phyloP scores from a whole-genome alignment of 2,888 invertebrate genomes.

The Melangyna quadrimaculata region DNA sequence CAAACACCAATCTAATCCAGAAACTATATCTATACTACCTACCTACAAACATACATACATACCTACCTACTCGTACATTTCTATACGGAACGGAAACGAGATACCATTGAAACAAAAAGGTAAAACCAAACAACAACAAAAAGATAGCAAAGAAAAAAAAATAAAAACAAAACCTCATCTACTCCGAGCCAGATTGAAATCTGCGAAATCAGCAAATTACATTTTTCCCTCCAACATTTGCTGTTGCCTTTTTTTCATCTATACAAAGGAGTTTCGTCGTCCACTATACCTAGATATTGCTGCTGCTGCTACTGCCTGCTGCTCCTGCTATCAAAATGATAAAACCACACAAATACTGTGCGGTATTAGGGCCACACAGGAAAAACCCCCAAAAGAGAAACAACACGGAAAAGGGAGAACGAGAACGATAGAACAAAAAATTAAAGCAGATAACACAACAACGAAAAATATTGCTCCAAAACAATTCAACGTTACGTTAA shows the following conservation, averaged over 20 bases:
- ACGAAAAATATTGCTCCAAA: constrained; percentile 44
- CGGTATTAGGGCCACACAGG: constrained; percentile 13
- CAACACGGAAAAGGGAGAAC: constrained; percentile 33
- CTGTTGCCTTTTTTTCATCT: constrained; percentile 27
- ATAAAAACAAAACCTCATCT: constrained; percentile 40
- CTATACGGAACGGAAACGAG: background rate
- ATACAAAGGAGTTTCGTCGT: constrained; percentile 33
- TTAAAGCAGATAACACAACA: constrained; percentile 31
- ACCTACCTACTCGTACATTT: background rate
- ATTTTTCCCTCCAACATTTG: constrained; percentile 35
- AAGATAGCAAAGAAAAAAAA: constrained; percentile 2
- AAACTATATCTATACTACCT: background rate
- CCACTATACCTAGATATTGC: constrained; percentile 15
- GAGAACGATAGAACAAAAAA: constrained; percentile 10
- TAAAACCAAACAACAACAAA: constrained; percentile 7
- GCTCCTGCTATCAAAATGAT: constrained; percentile 50
- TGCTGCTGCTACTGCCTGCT: background rate
- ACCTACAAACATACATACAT: background rate
- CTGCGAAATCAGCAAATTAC: constrained; percentile 65
- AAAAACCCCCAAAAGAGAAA: constrained; percentile 13
- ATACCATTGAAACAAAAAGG: constrained; percentile 19
- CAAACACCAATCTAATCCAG: constrained; percentile 43
- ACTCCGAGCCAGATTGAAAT: constrained; percentile 55
- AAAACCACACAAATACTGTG: constrained; percentile 49
- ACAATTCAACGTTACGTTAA: constrained; percentile 41